A percentile compares a stretch with the other conserved stretches of the same genome.
Evolutionary conservation across 2,797 vertebrate genomes (phyloP).

Genomic region (Esox masquinongy): DNA sequence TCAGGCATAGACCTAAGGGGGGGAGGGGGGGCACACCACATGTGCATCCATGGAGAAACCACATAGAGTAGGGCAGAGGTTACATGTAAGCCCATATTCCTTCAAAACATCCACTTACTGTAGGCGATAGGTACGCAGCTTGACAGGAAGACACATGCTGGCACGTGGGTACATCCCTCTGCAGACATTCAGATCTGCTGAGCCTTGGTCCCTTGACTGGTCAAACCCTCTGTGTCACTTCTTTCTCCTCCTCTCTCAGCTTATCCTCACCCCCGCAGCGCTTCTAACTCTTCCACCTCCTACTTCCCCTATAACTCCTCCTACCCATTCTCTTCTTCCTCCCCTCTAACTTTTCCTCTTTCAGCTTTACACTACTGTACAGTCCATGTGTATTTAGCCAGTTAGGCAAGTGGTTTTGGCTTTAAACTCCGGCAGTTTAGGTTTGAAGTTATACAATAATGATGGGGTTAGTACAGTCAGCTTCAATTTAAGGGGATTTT

Average conservation of each 20-base stretch:
- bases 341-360: not conserved
- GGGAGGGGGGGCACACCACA: too few species aligned
- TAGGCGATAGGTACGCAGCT: too few species aligned
- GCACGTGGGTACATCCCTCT: too few species aligned
- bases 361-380: slow-evolving; percentile 6
- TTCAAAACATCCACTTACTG: not conserved
- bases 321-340: not conserved
- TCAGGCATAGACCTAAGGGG: not conserved
- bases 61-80: too few species aligned
- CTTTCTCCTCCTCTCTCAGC: not conserved
- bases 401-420: too few species aligned
- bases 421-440: too few species aligned
- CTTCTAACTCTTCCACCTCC: not conserved
- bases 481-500: too few species aligned
- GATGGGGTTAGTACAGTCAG: too few species aligned
- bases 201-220: not conserved
- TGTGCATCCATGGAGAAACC: not conserved
- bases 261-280: not conserved
- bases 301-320: not conserved
- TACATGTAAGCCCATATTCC: too few species aligned
- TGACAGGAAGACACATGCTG: not conserved
- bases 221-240: not conserved
- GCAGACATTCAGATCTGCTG: not conserved
- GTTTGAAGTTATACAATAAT: too few species aligned
- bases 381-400: too few species aligned